phyloP scores from a whole-genome alignment of 2,888 invertebrate genomes.

The Labia minor region DNA sequence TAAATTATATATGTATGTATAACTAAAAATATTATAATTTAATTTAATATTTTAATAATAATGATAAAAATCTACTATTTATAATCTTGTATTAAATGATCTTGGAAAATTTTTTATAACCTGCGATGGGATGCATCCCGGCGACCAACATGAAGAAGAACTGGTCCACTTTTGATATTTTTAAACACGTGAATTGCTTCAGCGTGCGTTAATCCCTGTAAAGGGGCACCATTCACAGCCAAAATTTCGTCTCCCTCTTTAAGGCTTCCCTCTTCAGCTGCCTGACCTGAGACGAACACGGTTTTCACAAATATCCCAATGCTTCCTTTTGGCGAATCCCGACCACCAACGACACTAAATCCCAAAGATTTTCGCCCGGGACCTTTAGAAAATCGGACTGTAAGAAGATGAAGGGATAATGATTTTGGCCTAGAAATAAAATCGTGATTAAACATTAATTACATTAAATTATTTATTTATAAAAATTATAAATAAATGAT shows the following conservation, averaged over 20 bases:
- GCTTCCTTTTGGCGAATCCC: constrained; percentile 75
- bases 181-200: constrained; percentile 42
- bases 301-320: constrained; percentile 86
- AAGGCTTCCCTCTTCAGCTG: constrained; percentile 70
- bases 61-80: no score
- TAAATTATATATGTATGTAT: no score
- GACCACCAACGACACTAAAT: constrained; percentile 82
- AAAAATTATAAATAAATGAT: no score
- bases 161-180: constrained; percentile 40
- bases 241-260: constrained; percentile 59
- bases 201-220: constrained; percentile 39
- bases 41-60: no score
- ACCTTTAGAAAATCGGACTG: constrained; percentile 66
- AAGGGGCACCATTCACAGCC: constrained; percentile 38
- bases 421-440: constrained; percentile 31
- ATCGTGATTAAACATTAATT: not conserved
- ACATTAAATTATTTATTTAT: no score
- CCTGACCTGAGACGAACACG: constrained; percentile 74
- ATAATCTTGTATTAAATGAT: no score
- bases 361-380: constrained; percentile 74
- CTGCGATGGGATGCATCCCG: constrained; percentile 24
- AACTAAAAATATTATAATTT: no score
- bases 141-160: constrained; percentile 35
- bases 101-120: no score
- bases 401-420: constrained; percentile 33